phyloP scores from a whole-genome alignment of 2,888 invertebrate genomes.

The Drosophila greeni region DNA sequence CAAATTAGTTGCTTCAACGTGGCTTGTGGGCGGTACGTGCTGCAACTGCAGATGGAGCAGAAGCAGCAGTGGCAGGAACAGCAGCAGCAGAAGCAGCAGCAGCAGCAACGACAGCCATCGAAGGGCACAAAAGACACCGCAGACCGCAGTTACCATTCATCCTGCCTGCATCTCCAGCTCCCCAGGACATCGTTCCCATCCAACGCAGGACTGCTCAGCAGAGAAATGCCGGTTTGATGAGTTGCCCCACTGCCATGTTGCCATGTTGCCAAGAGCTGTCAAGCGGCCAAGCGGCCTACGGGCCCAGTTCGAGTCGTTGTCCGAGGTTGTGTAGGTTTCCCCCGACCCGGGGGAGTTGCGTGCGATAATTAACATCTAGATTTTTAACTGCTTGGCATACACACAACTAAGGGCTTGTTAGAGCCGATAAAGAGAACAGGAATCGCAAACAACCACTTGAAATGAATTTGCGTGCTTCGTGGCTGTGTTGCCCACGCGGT shows the following conservation, averaged over 20 bases:
- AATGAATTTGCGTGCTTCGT: slow-evolving; percentile 39
- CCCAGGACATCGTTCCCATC: slow-evolving; percentile 24
- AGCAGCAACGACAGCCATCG: not conserved
- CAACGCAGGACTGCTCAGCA: slow-evolving; percentile 12
- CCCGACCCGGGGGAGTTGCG: slow-evolving; percentile 49
- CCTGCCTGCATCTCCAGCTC: slow-evolving; percentile 11
- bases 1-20: slow-evolving; percentile 34
- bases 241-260: slow-evolving; percentile 11
- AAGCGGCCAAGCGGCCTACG: slow-evolving; percentile 10
- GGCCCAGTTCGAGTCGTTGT: slow-evolving; percentile 5
- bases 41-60: slow-evolving; percentile 59
- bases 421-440: slow-evolving; percentile 55
- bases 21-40: slow-evolving; percentile 52
- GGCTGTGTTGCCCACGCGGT: slow-evolving; percentile 28
- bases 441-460: slow-evolving; percentile 24
- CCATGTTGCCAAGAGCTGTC: too few relatives aligned
- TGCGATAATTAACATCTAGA: slow-evolving; percentile 68
- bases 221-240: slow-evolving; percentile 26
- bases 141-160: slow-evolving; percentile 37
- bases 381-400: slow-evolving; percentile 66
- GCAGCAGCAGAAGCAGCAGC: not conserved
- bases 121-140: slow-evolving; percentile 39
- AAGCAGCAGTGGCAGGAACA: slow-evolving; percentile 2
- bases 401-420: slow-evolving; percentile 66
- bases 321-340: slow-evolving; percentile 33